Evolutionary conservation across 2,888 invertebrate genomes (phyloP), one percentile per base, ranked within the genome.

Genomic region (Sabellastarte sp.): DNA sequence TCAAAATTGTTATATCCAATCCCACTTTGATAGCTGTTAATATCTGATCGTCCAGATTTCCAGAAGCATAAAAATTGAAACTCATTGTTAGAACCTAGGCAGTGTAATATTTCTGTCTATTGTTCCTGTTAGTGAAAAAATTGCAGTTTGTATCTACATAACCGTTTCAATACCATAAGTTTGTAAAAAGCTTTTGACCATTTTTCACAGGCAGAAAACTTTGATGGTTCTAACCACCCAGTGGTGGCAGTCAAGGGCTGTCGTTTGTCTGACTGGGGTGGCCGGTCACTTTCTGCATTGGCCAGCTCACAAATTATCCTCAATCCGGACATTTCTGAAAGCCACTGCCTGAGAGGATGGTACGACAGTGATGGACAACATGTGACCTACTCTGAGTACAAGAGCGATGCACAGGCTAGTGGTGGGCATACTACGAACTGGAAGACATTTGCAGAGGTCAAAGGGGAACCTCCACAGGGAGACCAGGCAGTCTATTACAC

Each of bases 261-360:
- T 0, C 89, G 89, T 30, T 86, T 99, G 2, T 88, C 90, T 0
- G 98, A 98, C 85, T 99, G 92, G 84, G 91, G 90, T 67, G 83
- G 84, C 2, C 74, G 85, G 15, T 82, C 85, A 2, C 74, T 87
- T 65, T 80, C 84, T 1, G 74, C 80, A 0, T 61, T 78, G 1
- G 70, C 69, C 32, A 77, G 76, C 55, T 82, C 84, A 64, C 77
- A 81, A 63, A 66, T 95, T 64, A 89, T 92, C 71, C 80, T 92
- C 3, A 93, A 97, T 86, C 97, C 98, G 0, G 95, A 97, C 80
- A 86, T 95, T 32, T 88, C 90, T 0, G 94, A 94, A 77, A 91
- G 94, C 1, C 92, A 94, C 80, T 87, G 81, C 53, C 86, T 99
- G 56, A 88, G 92, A 62, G 93, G 93, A 32, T 99, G 99, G 99